phyloP scores from a whole-genome alignment of 2,888 invertebrate species.

The Caenorhabditis sp. region DNA sequence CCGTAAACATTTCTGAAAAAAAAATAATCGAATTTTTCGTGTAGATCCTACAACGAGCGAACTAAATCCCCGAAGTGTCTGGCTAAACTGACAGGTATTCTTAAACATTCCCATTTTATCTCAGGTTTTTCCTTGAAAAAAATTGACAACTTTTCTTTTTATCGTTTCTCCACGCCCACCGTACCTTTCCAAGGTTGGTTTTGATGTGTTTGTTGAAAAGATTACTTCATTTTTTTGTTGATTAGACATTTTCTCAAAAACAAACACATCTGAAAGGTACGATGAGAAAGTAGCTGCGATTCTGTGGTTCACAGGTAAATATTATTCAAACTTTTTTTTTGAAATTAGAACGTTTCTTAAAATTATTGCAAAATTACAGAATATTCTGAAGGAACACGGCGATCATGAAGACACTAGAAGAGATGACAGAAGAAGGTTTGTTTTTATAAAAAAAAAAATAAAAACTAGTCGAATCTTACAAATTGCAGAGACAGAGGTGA shows the following conservation, averaged over 20 bases:
- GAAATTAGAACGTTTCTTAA: neutral
- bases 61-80: neutral
- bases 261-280: slow-evolving; percentile 3
- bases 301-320: neutral
- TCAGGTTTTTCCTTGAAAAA: neutral
- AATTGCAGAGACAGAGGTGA: slow-evolving; percentile 22
- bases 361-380: slow-evolving; percentile 20
- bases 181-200: slow-evolving; percentile 4
- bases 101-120: neutral
- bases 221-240: neutral
- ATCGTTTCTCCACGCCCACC: neutral
- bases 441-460: slow-evolving; percentile 1
- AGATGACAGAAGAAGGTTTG: slow-evolving; percentile 30
- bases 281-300: neutral
- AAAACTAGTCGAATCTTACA: neutral
- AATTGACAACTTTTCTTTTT: neutral
- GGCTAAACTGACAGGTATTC: neutral
- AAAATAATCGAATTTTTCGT: neutral
- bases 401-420: slow-evolving; percentile 22
- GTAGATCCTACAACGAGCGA: neutral
- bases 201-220: slow-evolving; percentile 2
- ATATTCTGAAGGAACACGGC: slow-evolving; percentile 20
- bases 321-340: neutral
- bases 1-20: neutral
- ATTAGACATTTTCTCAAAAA: neutral